Evolutionary conservation across 2,113 vertebrate species (phyloP).

Genomic region (Boulengeromyrus knoepffleri): DNA sequence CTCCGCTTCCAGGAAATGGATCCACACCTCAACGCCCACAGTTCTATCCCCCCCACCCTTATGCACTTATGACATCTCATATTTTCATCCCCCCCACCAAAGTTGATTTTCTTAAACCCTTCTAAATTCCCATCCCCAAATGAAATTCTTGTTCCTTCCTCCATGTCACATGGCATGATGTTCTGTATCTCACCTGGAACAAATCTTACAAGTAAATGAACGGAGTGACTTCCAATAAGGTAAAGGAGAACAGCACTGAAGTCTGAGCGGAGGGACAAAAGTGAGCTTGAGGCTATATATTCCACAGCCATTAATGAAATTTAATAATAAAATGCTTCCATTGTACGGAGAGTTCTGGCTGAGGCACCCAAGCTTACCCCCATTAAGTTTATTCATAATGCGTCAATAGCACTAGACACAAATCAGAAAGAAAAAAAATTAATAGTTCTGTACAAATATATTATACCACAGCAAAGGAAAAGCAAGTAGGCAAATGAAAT

Average conservation of each 20-base stretch:
- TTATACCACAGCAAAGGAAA: neutral
- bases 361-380: neutral
- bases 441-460: neutral
- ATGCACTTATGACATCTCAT: neutral
- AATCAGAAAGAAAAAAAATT: neutral
- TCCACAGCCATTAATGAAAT: neutral
- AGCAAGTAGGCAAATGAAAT: neutral
- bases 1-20: neutral
- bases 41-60: neutral
- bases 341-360: neutral
- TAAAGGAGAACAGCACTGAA: neutral
- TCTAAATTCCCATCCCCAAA: neutral
- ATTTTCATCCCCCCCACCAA: neutral
- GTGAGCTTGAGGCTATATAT: neutral
- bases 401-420: neutral
- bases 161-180: neutral
- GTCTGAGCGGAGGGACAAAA: neutral
- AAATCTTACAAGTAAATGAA: neutral
- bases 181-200: neutral
- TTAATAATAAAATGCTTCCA: neutral
- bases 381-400: neutral
- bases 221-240: neutral
- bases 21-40: neutral
- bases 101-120: neutral
- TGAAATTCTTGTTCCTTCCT: neutral